Evolutionary conservation across 2,113 vertebrate species (phyloP), one percentile per base, ranked within the genome.

Genomic region (Nycticebus coucang): DNA sequence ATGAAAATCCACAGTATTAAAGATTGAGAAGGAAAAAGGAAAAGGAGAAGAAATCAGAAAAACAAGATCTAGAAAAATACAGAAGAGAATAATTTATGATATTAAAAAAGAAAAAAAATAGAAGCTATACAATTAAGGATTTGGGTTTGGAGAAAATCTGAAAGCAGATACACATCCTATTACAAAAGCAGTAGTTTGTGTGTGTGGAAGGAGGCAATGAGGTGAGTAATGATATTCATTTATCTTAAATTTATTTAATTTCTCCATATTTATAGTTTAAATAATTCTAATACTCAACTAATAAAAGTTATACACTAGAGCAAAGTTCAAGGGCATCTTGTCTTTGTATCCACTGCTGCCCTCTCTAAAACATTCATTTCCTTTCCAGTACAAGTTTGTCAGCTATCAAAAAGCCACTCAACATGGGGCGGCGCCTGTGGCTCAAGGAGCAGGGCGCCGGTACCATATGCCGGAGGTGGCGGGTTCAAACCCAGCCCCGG

Each of bases 251-350:
- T n/a, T 71, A 83, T 57, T 85, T 93, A 59, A 80, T 74, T 79
- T 66, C 37, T 82, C 21, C 81, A 28, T n/a, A 87, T 88, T 60
- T 33, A 82, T n/a, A 85, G 57, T 92, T 97, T 69, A 94, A 94
- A 50, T 91, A 14, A 89, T 81, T 92, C 4, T 69, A 78, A 62
- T 3, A 78, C 12, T 74, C 26, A 92, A 81, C 45, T 77, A 85
- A 69, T 45, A 89, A 85, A 91, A 7, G 14, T 37, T 60, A 13
- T 45, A n/a, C 9, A 33, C 45, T 71, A 80, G 24, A 87, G 37
- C 30, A 83, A 95, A 75, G 1, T 64, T 91, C 30, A 91, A 85
- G 41, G 50, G 28, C n/a, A 74, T 79, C 15, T 64, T 22, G 59
- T 55, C 33, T 94, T 78, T 92, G 15, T 35, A 26, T 60, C n/a